Conservation (phyloP, 2,888 invertebrate species). For the Trachelus tabidus region DNA sequence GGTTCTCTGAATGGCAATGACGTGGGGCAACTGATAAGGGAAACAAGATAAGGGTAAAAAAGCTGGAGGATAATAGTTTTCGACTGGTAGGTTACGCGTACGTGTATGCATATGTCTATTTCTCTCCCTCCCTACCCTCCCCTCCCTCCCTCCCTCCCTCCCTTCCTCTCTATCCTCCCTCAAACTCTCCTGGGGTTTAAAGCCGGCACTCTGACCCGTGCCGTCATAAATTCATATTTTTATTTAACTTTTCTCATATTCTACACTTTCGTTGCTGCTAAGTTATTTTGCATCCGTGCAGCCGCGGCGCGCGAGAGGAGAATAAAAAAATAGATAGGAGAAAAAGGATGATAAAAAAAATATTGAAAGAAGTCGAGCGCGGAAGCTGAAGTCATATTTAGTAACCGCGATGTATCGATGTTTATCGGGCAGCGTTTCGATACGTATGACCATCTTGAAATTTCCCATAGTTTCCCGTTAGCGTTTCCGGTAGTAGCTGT, state of each 20-base stretch:
- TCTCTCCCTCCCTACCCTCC: not conserved
- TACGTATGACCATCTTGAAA: not conserved
- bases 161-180: not conserved
- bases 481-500: not conserved
- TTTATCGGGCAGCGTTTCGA: not conserved
- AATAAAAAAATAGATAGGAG: not conserved
- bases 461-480: not conserved
- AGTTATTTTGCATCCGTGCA: not conserved
- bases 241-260: slow-evolving; percentile 33
- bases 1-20: not conserved
- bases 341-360: not conserved
- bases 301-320: not conserved
- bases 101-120: not conserved
- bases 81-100: not conserved
- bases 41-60: not conserved
- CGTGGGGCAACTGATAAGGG: not conserved
- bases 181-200: not conserved
- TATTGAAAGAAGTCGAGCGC: not conserved
- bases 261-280: slow-evolving; percentile 16
- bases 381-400: not conserved
- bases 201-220: not conserved
- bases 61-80: not conserved
- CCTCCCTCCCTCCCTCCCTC: not conserved
- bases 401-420: not conserved
- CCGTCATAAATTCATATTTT: slow-evolving; percentile 30